Evolutionary conservation across 2,113 vertebrate genomes (phyloP), one percentile per base, ranked within the genome.

Genomic region (Cichladusa arquata): DNA sequence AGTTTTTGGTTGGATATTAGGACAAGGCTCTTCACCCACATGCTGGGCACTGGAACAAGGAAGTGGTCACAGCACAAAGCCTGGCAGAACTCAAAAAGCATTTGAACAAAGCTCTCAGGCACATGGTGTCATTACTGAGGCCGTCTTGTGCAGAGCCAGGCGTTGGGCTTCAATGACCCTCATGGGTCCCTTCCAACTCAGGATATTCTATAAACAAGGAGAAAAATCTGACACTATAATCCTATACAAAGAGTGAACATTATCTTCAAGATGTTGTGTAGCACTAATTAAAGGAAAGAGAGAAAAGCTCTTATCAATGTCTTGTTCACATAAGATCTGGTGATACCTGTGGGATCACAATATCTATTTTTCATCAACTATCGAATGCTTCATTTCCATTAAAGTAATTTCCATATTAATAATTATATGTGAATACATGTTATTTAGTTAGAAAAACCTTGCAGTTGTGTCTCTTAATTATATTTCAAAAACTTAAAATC

Each of bases 81-180:
- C 28, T 53, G 45, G 24, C 6, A 67, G 51, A 57, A 6, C 25
- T 66, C 33, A 53, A n/a, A 40, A 81, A n/a, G 4, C 12, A 18
- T 60, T 69, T 82, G 12, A 65, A 20, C 36, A 76, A 31, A 2
- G 8, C 24, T 48, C 29, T 54, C 29, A 40, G 61, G 20, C 17
- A 47, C 16, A 31, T 5, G 8, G 11, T 34, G 8, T 19, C 24
- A 25, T 82, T 40, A 34, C 34, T 47, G 31, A 53, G 17, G 17
- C 9, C 40, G 38, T 47, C 29, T 33, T 67, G 17, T 54, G n/a
- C 38, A 67, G 38, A 24, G 11, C 25, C 5, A 38, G 29, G n/a
- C 3, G 1, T 1, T n/a, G 24, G 20, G 31, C 8, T 76, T 53
- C 0, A 0, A 13, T 26, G n/a, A 34, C 25, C 12, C 11, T 40